Evolutionary conservation across 2,888 invertebrate species (phyloP), one percentile per base, ranked within the genome.

Genomic region (Phytoseiulus persimilis): DNA sequence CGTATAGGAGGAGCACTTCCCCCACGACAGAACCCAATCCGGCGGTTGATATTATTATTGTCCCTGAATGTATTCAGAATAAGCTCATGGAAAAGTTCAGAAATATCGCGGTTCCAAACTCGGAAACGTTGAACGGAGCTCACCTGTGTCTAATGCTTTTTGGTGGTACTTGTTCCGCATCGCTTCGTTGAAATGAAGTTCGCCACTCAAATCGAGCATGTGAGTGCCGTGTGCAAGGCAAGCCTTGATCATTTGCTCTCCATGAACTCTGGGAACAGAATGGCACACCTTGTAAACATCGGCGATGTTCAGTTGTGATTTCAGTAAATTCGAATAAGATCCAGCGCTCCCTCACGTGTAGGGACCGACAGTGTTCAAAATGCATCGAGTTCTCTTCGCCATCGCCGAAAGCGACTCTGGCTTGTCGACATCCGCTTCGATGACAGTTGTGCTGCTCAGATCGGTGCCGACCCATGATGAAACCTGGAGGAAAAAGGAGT

Each of bases 1-100:
- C 93, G 92, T 94, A 96, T n/a, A 95, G 93, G 0, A 96, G 93
- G 0, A 98, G 98, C 93, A 98, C 93, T 92, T 99, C 98, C 89
- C 95, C 94, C n/a, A 98, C 98, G 91, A 98, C 95, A 92, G 96
- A 96, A 93, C 98, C 98, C 92, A 96, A 96, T 46, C 98, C 98
- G 93, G 87, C 87, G 45, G 87, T 18, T 32, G 32, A 9, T n/a
- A 87, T 28, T 5, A 87, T 18, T 14, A 87, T 31, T 9, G 31
- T 45, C 0, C 87, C 87, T 87, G 45, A 5, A 87, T 31, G 14
- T 23, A 23, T 28, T 28, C 11, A 65, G 14, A 65, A 23, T 23
- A 65, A 23, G 18, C 65, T 28, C 1, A 28, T 46, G n/a, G 65
- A 65, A 23, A 6, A 1, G 23, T 14, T 65, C 65, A 2, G 23